These are phyloP conservation scores for Cosmopolites sordidus DNA, from an alignment of 2,888 invertebrate genomes.

Conservation along the genomic window DNA sequence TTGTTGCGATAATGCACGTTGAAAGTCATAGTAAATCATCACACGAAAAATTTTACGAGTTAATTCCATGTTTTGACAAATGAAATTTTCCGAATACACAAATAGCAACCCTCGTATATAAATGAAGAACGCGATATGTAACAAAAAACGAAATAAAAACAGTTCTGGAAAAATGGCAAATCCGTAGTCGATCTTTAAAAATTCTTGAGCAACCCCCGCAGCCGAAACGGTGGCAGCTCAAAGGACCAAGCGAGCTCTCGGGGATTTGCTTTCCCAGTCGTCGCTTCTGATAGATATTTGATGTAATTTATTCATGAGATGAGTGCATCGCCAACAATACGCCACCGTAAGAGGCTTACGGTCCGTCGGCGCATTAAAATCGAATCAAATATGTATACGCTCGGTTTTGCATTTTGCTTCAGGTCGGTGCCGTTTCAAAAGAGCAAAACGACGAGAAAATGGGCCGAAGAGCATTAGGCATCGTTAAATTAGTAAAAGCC, in stretches of 20 bases:
- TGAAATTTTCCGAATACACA: too few relatives aligned
- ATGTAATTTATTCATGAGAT: conserved; percentile 67
- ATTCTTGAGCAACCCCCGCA: background rate
- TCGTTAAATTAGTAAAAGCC: background rate
- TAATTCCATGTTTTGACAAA: too few relatives aligned
- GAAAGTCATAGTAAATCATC: too few relatives aligned
- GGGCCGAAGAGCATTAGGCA: background rate
- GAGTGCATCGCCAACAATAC: conserved; percentile 50
- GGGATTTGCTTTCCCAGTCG: conserved; percentile 44
- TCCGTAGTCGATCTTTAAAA: background rate
- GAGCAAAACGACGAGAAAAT: background rate
- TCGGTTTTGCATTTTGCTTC: conserved; percentile 20
- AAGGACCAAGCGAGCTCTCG: conserved; percentile 17
- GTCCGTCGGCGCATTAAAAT: conserved; percentile 51
- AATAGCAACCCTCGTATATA: too few relatives aligned
- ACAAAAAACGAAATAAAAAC: too few relatives aligned
- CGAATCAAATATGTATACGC: conserved; percentile 52
- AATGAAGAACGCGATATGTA: too few relatives aligned
- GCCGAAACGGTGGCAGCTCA: background rate
- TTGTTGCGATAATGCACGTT: too few relatives aligned
- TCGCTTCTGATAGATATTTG: conserved; percentile 63
- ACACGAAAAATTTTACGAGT: too few relatives aligned
- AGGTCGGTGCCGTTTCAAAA: background rate
- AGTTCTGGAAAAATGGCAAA: too few relatives aligned
- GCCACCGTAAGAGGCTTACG: conserved; percentile 49